phyloP scores from a whole-genome alignment of 2,888 invertebrate genomes.

The Leptinotarsa peninsularis region DNA sequence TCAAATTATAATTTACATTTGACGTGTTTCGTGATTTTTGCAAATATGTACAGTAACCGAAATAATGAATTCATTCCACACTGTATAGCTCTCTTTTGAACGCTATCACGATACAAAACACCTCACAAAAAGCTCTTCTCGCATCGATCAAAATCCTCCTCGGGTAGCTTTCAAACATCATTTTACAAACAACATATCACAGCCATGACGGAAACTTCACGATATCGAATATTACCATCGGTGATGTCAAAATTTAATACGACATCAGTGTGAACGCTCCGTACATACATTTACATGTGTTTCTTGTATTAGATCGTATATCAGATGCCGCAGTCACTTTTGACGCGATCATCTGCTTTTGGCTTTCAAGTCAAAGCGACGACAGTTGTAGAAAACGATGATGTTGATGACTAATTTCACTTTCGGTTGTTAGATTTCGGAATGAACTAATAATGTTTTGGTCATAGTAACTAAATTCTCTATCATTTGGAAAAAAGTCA shows the following conservation, averaged over 20 bases:
- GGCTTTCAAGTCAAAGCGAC: neutral
- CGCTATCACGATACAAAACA: neutral
- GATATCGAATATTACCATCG: constrained; percentile 33
- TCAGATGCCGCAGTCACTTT: constrained; percentile 23
- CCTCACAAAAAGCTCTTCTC: neutral
- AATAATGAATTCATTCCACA: no score
- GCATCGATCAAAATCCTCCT: constrained; percentile 4
- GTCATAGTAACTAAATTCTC: no score
- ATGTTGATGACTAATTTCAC: neutral
- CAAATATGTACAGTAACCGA: no score
- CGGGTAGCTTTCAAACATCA: neutral
- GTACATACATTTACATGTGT: constrained; percentile 26
- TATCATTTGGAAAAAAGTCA: no score
- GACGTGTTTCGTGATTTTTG: no score
- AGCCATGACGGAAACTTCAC: constrained; percentile 29
- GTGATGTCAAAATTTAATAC: constrained; percentile 32
- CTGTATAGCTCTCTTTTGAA: neutral
- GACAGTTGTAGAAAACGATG: neutral
- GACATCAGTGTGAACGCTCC: constrained; percentile 27
- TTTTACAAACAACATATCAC: constrained; percentile 20
- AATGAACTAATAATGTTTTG: no score
- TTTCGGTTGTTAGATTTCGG: no score
- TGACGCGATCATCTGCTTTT: constrained; percentile 15
- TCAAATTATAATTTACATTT: no score
- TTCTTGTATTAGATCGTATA: constrained; percentile 1